These are phyloP conservation scores for Hermaeophaga mercurialis DNA, from an alignment of 2,888 invertebrate genomes.

Conservation along the genomic window DNA sequence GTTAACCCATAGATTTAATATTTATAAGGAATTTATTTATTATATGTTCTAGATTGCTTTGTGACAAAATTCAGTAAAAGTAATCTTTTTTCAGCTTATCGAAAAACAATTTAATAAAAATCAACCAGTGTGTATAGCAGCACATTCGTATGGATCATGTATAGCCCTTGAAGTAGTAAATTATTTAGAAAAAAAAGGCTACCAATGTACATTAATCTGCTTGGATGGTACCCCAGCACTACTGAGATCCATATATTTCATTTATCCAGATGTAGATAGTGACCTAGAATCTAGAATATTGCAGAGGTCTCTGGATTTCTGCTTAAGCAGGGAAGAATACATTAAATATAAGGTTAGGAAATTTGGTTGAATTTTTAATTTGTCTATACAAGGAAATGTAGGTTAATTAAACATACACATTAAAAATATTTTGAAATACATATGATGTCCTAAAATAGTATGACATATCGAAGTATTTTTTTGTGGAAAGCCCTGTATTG, in stretches of 20 bases:
- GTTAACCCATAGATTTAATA: too few species aligned
- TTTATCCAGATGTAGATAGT: conserved; percentile 52
- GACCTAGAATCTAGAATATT: conserved; percentile 63
- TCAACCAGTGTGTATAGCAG: conserved; percentile 73
- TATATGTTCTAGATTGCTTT: too few species aligned
- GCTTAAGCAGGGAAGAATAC: not conserved
- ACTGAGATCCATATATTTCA: conserved; percentile 55
- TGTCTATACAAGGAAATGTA: too few species aligned
- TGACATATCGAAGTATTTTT: too few species aligned
- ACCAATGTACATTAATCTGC: conserved; percentile 70
- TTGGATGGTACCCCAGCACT: conserved; percentile 77
- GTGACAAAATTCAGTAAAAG: too few species aligned
- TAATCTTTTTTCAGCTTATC: not conserved
- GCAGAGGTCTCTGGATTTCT: conserved; percentile 44
- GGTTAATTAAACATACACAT: too few species aligned
- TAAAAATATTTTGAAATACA: too few species aligned
- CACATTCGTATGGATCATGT: conserved; percentile 87
- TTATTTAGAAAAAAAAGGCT: conserved; percentile 70
- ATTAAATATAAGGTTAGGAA: too few species aligned
- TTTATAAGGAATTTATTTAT: too few species aligned
- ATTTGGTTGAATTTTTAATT: too few species aligned
- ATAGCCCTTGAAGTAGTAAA: conserved; percentile 78
- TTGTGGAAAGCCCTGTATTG: too few species aligned
- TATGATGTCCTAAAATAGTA: too few species aligned
- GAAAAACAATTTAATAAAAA: conserved; percentile 61